Percentiles rank a stretch among this genome's conserved stretches.
phyloP scores from a whole-genome alignment of 2,888 invertebrate genomes.

The Phorcus lineatus region DNA sequence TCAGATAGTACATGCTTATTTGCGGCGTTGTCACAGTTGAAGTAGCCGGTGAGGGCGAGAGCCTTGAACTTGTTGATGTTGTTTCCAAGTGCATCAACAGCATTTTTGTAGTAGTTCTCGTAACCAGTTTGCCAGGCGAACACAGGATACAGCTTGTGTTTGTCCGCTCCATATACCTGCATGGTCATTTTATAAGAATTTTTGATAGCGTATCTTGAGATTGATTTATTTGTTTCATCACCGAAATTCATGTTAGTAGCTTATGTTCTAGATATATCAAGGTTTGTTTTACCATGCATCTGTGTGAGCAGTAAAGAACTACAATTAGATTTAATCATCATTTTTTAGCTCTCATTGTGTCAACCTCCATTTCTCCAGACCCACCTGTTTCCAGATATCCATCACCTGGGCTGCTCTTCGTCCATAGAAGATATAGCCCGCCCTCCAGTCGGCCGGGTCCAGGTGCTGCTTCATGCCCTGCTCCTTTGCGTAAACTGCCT shows the following conservation, averaged over 20 bases:
- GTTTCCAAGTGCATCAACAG: slow-evolving; percentile 46
- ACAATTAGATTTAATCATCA: too few relatives aligned
- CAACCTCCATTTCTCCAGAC: too few relatives aligned
- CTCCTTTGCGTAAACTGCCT: slow-evolving; percentile 48
- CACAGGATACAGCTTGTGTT: slow-evolving; percentile 41
- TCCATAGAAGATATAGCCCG: slow-evolving; percentile 55
- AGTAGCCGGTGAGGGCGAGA: slow-evolving; percentile 53
- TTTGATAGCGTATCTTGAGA: too few relatives aligned
- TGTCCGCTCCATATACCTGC: slow-evolving; percentile 39
- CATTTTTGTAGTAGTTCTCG: slow-evolving; percentile 51
- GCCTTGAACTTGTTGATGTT: slow-evolving; percentile 45
- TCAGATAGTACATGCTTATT: slow-evolving; percentile 42
- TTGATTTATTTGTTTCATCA: too few relatives aligned
- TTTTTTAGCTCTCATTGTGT: too few relatives aligned
- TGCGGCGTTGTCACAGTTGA: slow-evolving; percentile 44
- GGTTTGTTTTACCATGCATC: too few relatives aligned
- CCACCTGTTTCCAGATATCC: slow-evolving; percentile 51
- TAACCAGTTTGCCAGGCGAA: slow-evolving; percentile 61
- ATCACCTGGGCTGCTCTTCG: slow-evolving; percentile 48
- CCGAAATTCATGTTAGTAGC: too few relatives aligned
- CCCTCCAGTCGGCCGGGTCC: slow-evolving; percentile 38
- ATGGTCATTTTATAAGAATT: slow-evolving; percentile 36
- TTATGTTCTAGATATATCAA: too few relatives aligned
- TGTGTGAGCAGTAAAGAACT: too few relatives aligned
- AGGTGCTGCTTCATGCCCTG: slow-evolving; percentile 44